Evolutionary conservation across 1,140 invertebrate genomes (phyloP).

Genomic region (Neodiprion lecontei): DNA sequence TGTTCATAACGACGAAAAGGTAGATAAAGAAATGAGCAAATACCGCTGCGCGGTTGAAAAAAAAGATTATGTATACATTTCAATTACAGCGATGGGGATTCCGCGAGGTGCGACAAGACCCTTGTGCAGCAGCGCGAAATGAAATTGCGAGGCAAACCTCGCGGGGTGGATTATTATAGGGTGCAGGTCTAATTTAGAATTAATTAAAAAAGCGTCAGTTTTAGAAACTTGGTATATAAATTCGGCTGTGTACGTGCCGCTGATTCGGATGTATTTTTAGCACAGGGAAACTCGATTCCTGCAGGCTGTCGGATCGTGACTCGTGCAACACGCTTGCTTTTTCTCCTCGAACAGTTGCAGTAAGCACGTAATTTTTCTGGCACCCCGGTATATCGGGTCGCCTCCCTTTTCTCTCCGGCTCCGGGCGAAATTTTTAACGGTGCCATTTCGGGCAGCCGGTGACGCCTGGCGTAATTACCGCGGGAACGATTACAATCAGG

Average conservation of each 20-base stretch:
- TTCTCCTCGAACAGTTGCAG: too few relatives aligned
- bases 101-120: too few relatives aligned
- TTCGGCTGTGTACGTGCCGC: background rate
- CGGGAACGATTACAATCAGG: constrained; percentile 14
- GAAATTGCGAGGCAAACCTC: constrained; percentile 5
- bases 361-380: too few relatives aligned
- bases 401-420: background rate
- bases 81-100: too few relatives aligned
- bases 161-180: background rate
- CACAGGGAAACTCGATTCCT: too few relatives aligned
- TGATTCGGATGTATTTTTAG: too few relatives aligned
- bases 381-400: background rate
- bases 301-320: too few relatives aligned
- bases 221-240: background rate
- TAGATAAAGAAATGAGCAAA: too few relatives aligned
- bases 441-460: constrained; percentile 12
- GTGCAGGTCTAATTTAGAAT: background rate
- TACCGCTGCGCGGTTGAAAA: too few relatives aligned
- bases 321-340: too few relatives aligned
- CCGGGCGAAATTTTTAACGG: constrained; percentile 9
- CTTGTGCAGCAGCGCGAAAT: background rate
- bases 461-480: constrained; percentile 14
- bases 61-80: too few relatives aligned
- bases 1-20: too few relatives aligned
- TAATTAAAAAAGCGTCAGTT: background rate